These are phyloP conservation scores for Galeopterus variegatus DNA, from an alignment of 2,113 vertebrate genomes.

Conservation along the genomic window DNA sequence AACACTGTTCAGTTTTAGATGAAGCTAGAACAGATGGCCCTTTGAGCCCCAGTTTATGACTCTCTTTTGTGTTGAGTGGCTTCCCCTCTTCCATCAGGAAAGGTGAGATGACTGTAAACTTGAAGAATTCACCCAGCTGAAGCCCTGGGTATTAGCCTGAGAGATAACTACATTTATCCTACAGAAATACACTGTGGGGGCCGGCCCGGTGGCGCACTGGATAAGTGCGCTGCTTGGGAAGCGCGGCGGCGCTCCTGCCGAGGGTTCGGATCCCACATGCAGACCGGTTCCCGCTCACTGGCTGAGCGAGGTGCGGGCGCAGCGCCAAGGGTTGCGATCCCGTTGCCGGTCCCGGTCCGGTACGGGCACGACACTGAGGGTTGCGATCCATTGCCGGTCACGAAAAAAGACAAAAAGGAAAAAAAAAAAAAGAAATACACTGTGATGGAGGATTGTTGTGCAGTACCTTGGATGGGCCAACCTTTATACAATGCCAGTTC, in stretches of 20 bases:
- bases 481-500: neutral
- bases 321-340: too few relatives aligned
- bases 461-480: neutral
- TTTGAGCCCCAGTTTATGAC: neutral
- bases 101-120: neutral
- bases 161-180: neutral
- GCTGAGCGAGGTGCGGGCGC: too few relatives aligned
- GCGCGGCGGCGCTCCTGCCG: too few relatives aligned
- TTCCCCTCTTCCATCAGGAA: neutral
- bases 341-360: too few relatives aligned
- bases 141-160: neutral
- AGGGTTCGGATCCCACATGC: too few relatives aligned
- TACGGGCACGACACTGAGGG: too few relatives aligned
- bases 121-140: neutral
- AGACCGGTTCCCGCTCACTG: too few relatives aligned
- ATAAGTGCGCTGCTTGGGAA: too few relatives aligned
- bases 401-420: too few relatives aligned
- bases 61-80: neutral
- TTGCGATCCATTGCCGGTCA: too few relatives aligned
- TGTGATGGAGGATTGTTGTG: neutral
- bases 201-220: too few relatives aligned
- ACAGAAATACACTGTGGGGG: neutral
- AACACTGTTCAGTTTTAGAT: neutral
- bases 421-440: neutral
- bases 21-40: conserved; percentile 2